Conservation (phyloP, 2,113 vertebrate genomes). For the Salvelinus namaycush region DNA sequence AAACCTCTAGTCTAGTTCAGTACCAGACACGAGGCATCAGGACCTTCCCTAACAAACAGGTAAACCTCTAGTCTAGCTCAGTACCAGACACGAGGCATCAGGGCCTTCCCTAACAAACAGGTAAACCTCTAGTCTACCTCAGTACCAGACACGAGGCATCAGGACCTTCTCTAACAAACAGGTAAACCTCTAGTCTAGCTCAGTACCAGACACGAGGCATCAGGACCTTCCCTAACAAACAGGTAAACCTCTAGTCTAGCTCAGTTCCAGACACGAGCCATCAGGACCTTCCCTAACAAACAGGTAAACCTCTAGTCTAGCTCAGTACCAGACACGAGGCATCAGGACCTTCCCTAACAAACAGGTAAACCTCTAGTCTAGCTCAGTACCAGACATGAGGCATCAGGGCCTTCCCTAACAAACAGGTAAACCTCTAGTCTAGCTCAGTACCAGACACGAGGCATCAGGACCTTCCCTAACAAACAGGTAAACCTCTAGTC, state of each 20-base stretch:
- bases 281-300: slow-evolving; percentile 95
- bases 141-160: no score
- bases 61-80: slow-evolving; percentile 60
- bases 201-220: slow-evolving; percentile 99
- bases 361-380: slow-evolving; percentile 77
- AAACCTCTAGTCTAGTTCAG: not conserved
- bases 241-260: slow-evolving; percentile 73
- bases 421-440: slow-evolving; percentile 80
- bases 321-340: slow-evolving; percentile 92
- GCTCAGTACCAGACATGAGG: slow-evolving; percentile 92
- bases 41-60: slow-evolving; percentile 90
- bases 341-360: slow-evolving; percentile 97
- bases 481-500: slow-evolving; percentile 83
- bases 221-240: slow-evolving; percentile 95
- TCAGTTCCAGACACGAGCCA: slow-evolving; percentile 95
- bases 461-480: slow-evolving; percentile 73
- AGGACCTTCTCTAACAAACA: slow-evolving; percentile 84
- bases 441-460: no score
- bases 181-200: slow-evolving; percentile 78
- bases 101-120: slow-evolving; percentile 98
- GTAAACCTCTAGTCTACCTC: slow-evolving; percentile 57
- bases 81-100: slow-evolving; percentile 95
- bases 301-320: slow-evolving; percentile 75
- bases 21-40: no score
- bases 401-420: slow-evolving; percentile 95